Evolutionary conservation across 2,888 invertebrate species (phyloP), one percentile per base, ranked within the genome.

Genomic region (Apomyelois bistriatella): DNA sequence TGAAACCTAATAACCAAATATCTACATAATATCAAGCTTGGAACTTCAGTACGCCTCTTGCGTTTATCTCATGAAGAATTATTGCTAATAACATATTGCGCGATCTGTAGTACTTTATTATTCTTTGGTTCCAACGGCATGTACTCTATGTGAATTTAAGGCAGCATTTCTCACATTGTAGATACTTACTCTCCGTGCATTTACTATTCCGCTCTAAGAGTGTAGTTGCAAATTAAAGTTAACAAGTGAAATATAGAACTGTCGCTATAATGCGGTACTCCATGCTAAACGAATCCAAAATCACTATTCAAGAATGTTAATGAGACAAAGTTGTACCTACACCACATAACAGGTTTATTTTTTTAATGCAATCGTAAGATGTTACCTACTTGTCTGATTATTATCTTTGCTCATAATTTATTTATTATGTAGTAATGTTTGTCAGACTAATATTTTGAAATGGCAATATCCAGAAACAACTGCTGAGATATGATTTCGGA

Each of bases 241-340:
- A 41, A 10, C n/a, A 16, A 41, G 10, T 5, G 9, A 16, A 17
- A 41, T 28, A 43, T 12, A 43, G 32, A 46, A 16, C 10, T 32
- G 46, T 46, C 43, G 12, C 43, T 30, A 32, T 46, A 32, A 46
- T 16, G 16, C 35, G 32, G 32, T 46, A 46, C 32, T 46, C 15
- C 16, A 46, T 46, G 46, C 46, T 46, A 46, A 46, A 46, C 32
- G 16, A 32, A 46, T 46, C 35, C 32, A 8, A 32, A 46, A 46
- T 46, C 15, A 15, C 15, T 15, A 32, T 46, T 46, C 46, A 46
- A 46, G 46, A 46, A 46, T 46, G 32, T 46, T 46, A 46, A 32
- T 46, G 13, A 15, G 46, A 46, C 46, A 46, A 46, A 32, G 51
- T 17, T 22, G 50, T 35, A 17, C 22, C 22, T 22, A 22, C 22